Conservation (phyloP, 2,797 vertebrate species). For the Centroberyx gerrardi region DNA sequence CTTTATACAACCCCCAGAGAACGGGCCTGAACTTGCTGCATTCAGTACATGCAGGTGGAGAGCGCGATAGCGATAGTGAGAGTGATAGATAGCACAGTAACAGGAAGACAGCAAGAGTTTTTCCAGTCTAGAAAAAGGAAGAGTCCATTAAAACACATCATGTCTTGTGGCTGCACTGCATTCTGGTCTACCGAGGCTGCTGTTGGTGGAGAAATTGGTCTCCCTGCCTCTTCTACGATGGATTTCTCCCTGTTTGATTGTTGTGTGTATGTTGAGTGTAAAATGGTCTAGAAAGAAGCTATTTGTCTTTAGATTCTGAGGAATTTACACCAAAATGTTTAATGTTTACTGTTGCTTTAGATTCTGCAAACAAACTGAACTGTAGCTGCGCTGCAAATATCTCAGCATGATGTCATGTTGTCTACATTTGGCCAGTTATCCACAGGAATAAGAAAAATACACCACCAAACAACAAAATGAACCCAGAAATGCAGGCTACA, state of each 20-base stretch:
- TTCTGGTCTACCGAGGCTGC: neutral
- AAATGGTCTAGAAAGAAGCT: neutral
- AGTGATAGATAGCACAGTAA: no score
- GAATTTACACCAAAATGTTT: neutral
- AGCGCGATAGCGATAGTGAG: no score
- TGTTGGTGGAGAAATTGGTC: neutral
- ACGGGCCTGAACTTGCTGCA: neutral
- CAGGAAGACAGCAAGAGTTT: no score
- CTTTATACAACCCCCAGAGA: neutral
- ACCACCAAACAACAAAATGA: no score
- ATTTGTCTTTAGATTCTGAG: neutral
- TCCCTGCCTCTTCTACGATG: neutral
- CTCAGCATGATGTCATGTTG: conserved; percentile 1
- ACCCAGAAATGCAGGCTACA: no score
- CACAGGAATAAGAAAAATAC: no score
- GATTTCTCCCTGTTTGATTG: neutral
- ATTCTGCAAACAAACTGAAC: no score
- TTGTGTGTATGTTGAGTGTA: neutral
- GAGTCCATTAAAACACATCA: neutral
- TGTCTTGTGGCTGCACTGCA: neutral
- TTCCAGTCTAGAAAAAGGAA: no score
- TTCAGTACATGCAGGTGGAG: neutral
- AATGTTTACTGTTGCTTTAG: conserved; percentile 5
- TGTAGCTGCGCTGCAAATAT: neutral
- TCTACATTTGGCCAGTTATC: neutral